Conservation (phyloP, 2,113 vertebrate species). For the Argyrosomus japonicus region DNA sequence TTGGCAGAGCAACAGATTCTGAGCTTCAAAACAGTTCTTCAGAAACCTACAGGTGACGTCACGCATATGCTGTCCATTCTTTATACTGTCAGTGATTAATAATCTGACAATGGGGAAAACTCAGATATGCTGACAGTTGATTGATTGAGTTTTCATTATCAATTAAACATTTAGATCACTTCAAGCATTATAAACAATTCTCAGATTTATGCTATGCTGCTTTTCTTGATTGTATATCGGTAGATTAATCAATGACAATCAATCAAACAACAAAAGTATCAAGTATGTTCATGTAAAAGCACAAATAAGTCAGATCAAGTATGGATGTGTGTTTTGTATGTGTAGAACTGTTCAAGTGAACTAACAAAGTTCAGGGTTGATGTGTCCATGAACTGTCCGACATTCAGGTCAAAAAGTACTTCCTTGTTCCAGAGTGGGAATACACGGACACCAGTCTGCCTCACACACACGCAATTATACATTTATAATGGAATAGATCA, state of each 20-base stretch:
- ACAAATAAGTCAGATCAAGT: neutral
- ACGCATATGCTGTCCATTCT: no score
- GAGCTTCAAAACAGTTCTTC: no score
- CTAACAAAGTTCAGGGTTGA: constrained; percentile 18
- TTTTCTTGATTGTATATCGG: neutral
- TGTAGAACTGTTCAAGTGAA: neutral
- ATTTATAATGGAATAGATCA: neutral
- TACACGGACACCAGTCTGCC: neutral
- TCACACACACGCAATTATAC: neutral
- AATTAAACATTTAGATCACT: neutral
- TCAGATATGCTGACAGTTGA: no score
- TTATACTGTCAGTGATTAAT: neutral
- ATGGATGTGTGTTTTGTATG: neutral
- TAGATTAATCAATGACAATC: neutral
- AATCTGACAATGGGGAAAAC: neutral
- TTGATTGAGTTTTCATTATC: neutral
- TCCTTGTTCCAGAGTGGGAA: constrained; percentile 16
- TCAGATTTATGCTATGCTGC: no score
- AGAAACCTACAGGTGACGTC: no score
- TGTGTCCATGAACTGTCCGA: neutral
- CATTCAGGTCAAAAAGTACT: constrained; percentile 17
- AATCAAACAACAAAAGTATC: neutral
- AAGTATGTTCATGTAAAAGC: neutral
- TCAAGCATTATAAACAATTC: no score
- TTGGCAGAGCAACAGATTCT: no score